phyloP scores from a whole-genome alignment of 2,797 vertebrate genomes.

The Lates japonicus region DNA sequence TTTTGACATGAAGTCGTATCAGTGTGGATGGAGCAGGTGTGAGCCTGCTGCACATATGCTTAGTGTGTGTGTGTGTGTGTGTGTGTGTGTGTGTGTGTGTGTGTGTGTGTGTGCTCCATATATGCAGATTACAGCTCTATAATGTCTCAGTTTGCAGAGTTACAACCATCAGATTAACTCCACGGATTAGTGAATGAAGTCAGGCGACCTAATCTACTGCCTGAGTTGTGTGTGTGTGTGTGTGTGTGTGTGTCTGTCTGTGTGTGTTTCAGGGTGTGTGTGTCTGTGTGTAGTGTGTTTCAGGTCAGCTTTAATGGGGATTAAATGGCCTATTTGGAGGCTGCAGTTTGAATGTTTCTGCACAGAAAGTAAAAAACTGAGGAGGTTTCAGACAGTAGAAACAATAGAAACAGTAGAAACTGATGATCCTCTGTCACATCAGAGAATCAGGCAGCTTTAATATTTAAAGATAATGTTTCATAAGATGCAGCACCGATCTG shows the following conservation, averaged over 20 bases:
- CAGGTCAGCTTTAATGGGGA: slow-evolving; percentile 62
- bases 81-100: slow-evolving; percentile 13
- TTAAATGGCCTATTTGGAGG: slow-evolving; percentile 65
- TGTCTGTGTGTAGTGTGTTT: slow-evolving; percentile 31
- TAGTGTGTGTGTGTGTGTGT: slow-evolving; percentile 5
- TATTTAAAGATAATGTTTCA: too few species aligned
- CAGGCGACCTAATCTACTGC: slow-evolving; percentile 57
- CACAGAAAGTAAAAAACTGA: background rate
- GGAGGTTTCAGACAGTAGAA: background rate
- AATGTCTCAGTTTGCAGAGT: slow-evolving; percentile 67
- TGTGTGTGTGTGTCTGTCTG: slow-evolving; percentile 24
- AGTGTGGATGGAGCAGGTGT: too few species aligned
- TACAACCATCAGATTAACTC: slow-evolving; percentile 73
- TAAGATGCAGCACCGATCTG: too few species aligned
- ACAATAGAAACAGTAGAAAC: background rate
- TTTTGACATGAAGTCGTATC: too few species aligned
- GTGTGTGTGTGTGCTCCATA: slow-evolving; percentile 32
- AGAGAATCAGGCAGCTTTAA: too few species aligned
- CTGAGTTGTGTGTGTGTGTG: slow-evolving; percentile 30
- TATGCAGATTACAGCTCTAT: slow-evolving; percentile 63
- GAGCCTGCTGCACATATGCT: background rate
- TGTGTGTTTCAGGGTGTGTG: slow-evolving; percentile 34
- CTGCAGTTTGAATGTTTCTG: slow-evolving; percentile 23
- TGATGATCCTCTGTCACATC: too few species aligned
- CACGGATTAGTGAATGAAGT: slow-evolving; percentile 71